Conservation (phyloP, 2,888 invertebrate genomes). For the Eilema sororculum region DNA sequence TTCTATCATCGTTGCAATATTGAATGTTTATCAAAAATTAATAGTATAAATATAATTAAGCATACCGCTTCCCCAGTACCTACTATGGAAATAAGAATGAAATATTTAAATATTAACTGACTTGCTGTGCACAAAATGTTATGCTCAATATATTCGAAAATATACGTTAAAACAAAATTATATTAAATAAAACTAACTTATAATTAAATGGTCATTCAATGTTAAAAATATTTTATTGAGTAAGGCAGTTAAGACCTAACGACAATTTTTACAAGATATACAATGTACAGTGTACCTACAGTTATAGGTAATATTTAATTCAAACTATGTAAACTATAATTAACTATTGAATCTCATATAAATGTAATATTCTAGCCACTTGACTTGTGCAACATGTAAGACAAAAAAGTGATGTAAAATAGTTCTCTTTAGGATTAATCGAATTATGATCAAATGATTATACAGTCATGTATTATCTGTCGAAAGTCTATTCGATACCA, state of each 20-base stretch:
- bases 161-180: constrained; percentile 42
- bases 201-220: constrained; percentile 40
- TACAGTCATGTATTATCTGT: constrained; percentile 37
- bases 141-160: constrained; percentile 60
- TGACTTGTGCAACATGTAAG: constrained; percentile 69
- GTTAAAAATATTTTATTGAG: constrained; percentile 44
- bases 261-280: constrained; percentile 50
- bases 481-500: constrained; percentile 60
- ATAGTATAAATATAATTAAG: constrained; percentile 13
- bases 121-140: constrained; percentile 60
- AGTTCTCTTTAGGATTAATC: constrained; percentile 63
- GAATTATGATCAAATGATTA: constrained; percentile 39
- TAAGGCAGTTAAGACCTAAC: constrained; percentile 46
- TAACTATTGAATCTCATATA: constrained; percentile 54
- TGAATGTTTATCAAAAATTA: constrained; percentile 43
- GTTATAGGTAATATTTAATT: constrained; percentile 38
- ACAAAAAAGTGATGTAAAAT: constrained; percentile 82
- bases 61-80: constrained; percentile 25
- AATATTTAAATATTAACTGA: constrained; percentile 33
- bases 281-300: constrained; percentile 50
- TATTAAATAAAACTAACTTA: constrained; percentile 34
- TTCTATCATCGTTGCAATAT: constrained; percentile 51
- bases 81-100: constrained; percentile 31
- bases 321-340: constrained; percentile 39
- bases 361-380: constrained; percentile 62